Percentiles rank a stretch among this genome's conserved stretches.
These are phyloP conservation scores for Anoplius nigerrimus DNA, from an alignment of 2,888 invertebrate genomes.

Conservation along the genomic window DNA sequence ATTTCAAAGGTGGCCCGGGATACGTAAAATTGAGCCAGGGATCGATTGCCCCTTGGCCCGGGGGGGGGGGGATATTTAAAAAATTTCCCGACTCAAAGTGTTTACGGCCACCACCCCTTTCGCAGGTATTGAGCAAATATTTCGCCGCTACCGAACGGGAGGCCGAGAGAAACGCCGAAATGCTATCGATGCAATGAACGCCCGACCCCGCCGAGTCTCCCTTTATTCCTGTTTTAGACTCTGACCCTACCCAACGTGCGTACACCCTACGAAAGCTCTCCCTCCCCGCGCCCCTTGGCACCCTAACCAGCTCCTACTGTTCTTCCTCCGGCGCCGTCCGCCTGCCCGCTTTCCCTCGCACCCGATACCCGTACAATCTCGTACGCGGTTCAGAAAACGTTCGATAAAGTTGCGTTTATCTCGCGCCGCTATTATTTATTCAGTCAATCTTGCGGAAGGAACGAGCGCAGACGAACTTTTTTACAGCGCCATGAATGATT, in stretches of 20 bases:
- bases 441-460: constrained; percentile 46
- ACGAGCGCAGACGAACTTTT: constrained; percentile 27
- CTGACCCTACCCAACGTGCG: no score
- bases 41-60: no score
- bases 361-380: no score
- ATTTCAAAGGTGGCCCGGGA: no score
- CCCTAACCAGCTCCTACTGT: not conserved
- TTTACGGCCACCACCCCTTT: not conserved
- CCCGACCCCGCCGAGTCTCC: no score
- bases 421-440: constrained; percentile 50
- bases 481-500: constrained; percentile 50
- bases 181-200: no score
- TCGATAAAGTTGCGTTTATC: constrained; percentile 42
- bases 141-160: not conserved
- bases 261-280: no score
- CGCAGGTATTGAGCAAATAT: constrained; percentile 30
- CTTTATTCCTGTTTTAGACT: no score
- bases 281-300: no score
- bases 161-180: not conserved
- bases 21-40: no score
- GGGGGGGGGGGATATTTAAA: no score
- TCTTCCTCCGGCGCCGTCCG: not conserved
- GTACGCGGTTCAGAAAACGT: constrained; percentile 3
- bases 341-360: no score
- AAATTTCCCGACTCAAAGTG: not conserved